Conservation (phyloP, 2,113 vertebrate genomes). For the Paralichthys olivaceus region DNA sequence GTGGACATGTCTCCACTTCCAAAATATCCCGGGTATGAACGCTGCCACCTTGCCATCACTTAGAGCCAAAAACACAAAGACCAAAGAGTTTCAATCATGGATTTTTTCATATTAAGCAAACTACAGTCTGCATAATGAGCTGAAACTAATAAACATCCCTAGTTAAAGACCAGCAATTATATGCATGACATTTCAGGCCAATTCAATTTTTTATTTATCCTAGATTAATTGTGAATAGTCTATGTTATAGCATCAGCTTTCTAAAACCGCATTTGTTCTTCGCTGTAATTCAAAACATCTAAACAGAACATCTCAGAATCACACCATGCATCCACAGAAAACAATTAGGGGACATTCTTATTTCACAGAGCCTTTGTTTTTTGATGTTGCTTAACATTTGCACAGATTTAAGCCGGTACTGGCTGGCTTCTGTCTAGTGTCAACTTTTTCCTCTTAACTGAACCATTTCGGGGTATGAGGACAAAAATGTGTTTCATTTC, state of each 20-base stretch:
- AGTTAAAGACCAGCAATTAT: constrained; percentile 27
- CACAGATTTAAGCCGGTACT: constrained; percentile 21
- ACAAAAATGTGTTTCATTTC: constrained; percentile 64
- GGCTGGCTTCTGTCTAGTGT: constrained; percentile 47
- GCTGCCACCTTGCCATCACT: too few relatives aligned
- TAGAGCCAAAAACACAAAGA: not conserved
- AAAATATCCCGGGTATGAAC: too few relatives aligned
- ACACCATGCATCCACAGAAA: constrained; percentile 38
- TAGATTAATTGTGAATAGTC: constrained; percentile 21
- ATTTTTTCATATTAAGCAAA: not conserved
- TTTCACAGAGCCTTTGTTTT: constrained; percentile 43
- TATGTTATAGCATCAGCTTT: constrained; percentile 21
- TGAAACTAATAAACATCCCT: constrained; percentile 26
- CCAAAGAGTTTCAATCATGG: constrained; percentile 10
- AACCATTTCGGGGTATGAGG: constrained; percentile 25
- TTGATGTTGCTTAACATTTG: constrained; percentile 44
- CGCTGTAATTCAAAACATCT: constrained; percentile 54
- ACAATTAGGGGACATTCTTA: constrained; percentile 43
- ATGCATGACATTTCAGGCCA: not conserved
- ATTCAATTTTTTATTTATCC: constrained; percentile 5
- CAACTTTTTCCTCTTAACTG: constrained; percentile 15
- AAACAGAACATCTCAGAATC: constrained; percentile 33
- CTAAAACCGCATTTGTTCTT: constrained; percentile 40
- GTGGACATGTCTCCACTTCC: too few relatives aligned
- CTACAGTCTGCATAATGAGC: too few relatives aligned